Base-by-base conservation (phyloP, 2,888 invertebrate species). In the Drosophila tripunctata region DNA sequence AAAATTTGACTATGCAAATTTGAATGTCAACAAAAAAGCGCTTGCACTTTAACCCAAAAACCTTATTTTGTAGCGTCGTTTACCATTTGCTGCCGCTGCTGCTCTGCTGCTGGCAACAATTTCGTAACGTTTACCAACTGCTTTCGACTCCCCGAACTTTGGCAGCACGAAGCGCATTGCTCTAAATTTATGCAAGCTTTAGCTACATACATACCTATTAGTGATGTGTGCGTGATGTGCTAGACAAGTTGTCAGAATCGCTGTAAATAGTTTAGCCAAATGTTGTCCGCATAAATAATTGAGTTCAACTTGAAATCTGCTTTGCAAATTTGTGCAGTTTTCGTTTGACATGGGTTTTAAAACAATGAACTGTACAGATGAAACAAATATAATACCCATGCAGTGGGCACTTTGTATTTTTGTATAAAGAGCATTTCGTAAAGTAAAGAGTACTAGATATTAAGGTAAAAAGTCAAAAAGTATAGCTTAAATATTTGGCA, bases 31-130 rank as follows among this genome's bases (percentile, higher is more conserved):
- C 75, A 76, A 87, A 77, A 82, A 87, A 84, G 27, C 2, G 8
- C 77, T 83, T 86, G 73, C 85, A 78, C 82, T 87, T 87, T 82
- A 82, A 82, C 82, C 87, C 82, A 81, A 87, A 82, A 82, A 82
- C 82, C 82, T 75, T 84, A 87, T 87, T 82, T 77, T 77, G 78
- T 60, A 67, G 78, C 71, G 67, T 65, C 75, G 75, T 54, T 75
- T 75, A 64, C 69, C 72, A 60, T 77, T 80, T 74, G 58, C 54
- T 48, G 77, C 64, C 56, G 17, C 62, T 56, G 76, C n/a, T n/a
- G n/a, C n/a, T n/a, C n/a, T n/a, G 77, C 64, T 60, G 17, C 62
- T 56, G 76, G 67, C 67, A 71, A 68, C 73, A 65, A 65, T 66
- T 66, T 72, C 56, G 60, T 51, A 65, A 67, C 73, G 62, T 73